These are phyloP conservation scores for Nomada flava DNA, from an alignment of 2,888 invertebrate genomes.

Conservation along the genomic window DNA sequence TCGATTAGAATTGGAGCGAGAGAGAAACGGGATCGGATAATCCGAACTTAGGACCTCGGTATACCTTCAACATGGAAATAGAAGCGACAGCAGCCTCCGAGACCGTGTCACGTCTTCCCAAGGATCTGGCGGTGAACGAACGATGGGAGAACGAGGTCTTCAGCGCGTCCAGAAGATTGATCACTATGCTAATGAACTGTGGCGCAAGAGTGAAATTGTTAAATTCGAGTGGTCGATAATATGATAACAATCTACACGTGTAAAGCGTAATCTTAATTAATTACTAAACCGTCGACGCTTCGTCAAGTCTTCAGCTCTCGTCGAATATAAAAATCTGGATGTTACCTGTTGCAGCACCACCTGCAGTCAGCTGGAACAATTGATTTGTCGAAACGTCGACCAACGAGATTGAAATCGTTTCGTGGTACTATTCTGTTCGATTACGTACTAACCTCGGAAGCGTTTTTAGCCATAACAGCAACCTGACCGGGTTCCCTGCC, in stretches of 20 bases:
- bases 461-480: slow-evolving; percentile 97
- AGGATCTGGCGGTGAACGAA: slow-evolving; percentile 92
- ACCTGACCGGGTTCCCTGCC: slow-evolving; percentile 96
- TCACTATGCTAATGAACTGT: slow-evolving; percentile 96
- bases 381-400: background rate
- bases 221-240: background rate
- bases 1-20: background rate
- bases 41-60: too few species aligned
- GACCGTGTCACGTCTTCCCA: slow-evolving; percentile 94
- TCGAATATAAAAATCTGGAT: too few species aligned
- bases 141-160: slow-evolving; percentile 97
- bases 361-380: too few species aligned
- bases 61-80: slow-evolving; percentile 92
- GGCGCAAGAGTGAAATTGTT: slow-evolving; percentile 60
- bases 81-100: slow-evolving; percentile 96
- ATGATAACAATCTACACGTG: slow-evolving; percentile 37
- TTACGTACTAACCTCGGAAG: slow-evolving; percentile 93
- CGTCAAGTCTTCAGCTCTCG: background rate
- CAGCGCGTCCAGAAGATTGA: slow-evolving; percentile 95
- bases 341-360: too few species aligned
- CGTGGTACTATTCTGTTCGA: slow-evolving; percentile 32
- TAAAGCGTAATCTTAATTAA: slow-evolving; percentile 24
- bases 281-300: slow-evolving; percentile 6
- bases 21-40: too few species aligned
- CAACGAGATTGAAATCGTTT: background rate